Base-by-base conservation (phyloP, 2,888 invertebrate species). In the Tridacna crocea region DNA sequence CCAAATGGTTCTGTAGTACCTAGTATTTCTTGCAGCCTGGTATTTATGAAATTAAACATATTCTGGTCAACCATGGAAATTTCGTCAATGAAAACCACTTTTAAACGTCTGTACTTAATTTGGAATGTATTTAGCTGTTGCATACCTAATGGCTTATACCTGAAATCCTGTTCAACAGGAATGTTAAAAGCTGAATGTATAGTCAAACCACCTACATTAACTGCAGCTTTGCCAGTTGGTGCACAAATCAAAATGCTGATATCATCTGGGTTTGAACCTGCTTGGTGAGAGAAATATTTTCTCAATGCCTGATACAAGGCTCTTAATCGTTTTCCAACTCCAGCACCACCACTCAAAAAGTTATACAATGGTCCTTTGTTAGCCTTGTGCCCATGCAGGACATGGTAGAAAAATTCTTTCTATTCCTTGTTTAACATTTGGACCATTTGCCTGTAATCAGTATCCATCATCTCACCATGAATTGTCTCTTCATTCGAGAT, bases 281-380 rank as follows among this genome's bases (percentile, higher is more conserved):
- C 55, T 78, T 65, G n/a, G 46, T n/a, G 17, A 47, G 8, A 47
- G 48, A 27, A 70, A 47, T 47, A 70, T 24, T 47, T 70, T 13
- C 51, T 15, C 65, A 78, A 63, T 24, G 78, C 78, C 36, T 82
- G 82, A 75, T 78, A 82, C 17, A 82, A 26, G 19, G 75, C 77
- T 55, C 46, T 77, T 27, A 77, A 61, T 61, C 79, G 77, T 72
- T 87, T 87, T 13, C 85, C 85, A 72, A 87, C 85, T 61, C 83
- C 87, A 55, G 82, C 87, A 19, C 85, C 87, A 65, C 87, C 85
- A 72, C 75, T 78, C 15, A 87, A 58, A 68, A 87, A 87, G 22
- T 58, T 74, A 72, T 82, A 82, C 24, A 86, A 51, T 27, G 83
- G 85, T 22, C 47, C 70, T 46, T 58, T 72, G 26, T 47, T 55